Base-by-base conservation (phyloP, 2,888 invertebrate species). In the Diarsia dahlii region DNA sequence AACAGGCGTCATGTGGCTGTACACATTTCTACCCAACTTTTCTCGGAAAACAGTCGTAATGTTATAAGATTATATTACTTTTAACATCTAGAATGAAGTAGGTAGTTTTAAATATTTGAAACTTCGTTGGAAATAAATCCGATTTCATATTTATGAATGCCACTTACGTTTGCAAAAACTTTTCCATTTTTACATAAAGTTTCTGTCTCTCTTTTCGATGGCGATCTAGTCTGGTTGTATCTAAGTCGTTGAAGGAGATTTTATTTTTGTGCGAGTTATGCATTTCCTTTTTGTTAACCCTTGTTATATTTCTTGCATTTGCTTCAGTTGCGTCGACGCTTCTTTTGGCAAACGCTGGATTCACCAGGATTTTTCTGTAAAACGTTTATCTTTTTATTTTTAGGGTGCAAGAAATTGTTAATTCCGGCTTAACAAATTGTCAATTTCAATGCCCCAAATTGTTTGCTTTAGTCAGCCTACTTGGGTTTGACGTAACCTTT, bases 151-250 rank as follows among this genome's bases (percentile, higher is more conserved):
- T 81, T 84, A 82, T 75, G 64, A 84, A 86, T 64, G 70, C 85
- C 86, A 97, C 97, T 97, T 94, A 98, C 98, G 97, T 97, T 88
- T 96, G 95, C 78, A 98, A 93, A 90, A 98, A 96, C 86, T 95
- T 96, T 92, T 98, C 97, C 66, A 98, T 90, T 93, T 97, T 98
- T 64, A 89, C 94, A 91, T 97, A 98, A 71, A 98, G 93, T 84
- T 97, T 97, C 83, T 97, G 95, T 89, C 97, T 96, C 73, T 97
- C 97, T 76, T 97, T 92, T 87, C 97, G 97, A 91, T 98, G 97
- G 84, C 97, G 97, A 80, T 97, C 94, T 28, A 96, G 89, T 81
- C 90, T 92, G 18, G 89, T 88, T 71, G 90, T 85, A 56, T 94
- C 93, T 73, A 95, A 89, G 71, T 91, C 87, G 71, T 92, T 80